Evolutionary conservation across 2,888 invertebrate species (phyloP).

Genomic region (Anoplius nigerrimus): DNA sequence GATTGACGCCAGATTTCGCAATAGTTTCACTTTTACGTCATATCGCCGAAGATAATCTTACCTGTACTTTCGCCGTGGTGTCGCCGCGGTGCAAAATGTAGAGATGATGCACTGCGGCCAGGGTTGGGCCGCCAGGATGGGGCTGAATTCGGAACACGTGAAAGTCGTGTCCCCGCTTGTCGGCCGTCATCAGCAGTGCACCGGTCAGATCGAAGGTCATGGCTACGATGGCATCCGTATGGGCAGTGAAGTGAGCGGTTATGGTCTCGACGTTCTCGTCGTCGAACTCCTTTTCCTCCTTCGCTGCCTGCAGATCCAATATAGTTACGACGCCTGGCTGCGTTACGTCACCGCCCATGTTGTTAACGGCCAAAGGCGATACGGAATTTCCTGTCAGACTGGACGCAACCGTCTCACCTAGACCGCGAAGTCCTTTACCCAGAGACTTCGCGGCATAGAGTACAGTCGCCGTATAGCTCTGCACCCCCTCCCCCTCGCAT

Average conservation of each 20-base stretch:
- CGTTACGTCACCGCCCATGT: constrained; percentile 76
- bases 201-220: constrained; percentile 95
- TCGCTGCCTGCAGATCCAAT: constrained; percentile 86
- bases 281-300: constrained; percentile 78
- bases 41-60: constrained; percentile 46
- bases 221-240: constrained; percentile 91
- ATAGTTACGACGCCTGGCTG: constrained; percentile 94
- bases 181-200: constrained; percentile 91
- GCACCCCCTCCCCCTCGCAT: constrained; percentile 89
- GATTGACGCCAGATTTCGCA: background rate
- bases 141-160: constrained; percentile 96
- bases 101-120: constrained; percentile 95
- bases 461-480: constrained; percentile 94
- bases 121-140: constrained; percentile 90
- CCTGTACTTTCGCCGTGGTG: constrained; percentile 95
- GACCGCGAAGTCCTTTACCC: constrained; percentile 90
- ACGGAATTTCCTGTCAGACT: constrained; percentile 82
- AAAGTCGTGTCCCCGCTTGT: constrained; percentile 95
- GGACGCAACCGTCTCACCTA: constrained; percentile 94
- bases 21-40: too few species aligned
- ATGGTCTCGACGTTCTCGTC: constrained; percentile 84
- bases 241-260: constrained; percentile 91
- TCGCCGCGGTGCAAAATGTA: constrained; percentile 97
- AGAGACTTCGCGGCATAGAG: constrained; percentile 96
- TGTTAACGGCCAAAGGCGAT: constrained; percentile 59